Evolutionary conservation across 2,113 vertebrate species (phyloP).

Genomic region (Rhynchomys soricoides): DNA sequence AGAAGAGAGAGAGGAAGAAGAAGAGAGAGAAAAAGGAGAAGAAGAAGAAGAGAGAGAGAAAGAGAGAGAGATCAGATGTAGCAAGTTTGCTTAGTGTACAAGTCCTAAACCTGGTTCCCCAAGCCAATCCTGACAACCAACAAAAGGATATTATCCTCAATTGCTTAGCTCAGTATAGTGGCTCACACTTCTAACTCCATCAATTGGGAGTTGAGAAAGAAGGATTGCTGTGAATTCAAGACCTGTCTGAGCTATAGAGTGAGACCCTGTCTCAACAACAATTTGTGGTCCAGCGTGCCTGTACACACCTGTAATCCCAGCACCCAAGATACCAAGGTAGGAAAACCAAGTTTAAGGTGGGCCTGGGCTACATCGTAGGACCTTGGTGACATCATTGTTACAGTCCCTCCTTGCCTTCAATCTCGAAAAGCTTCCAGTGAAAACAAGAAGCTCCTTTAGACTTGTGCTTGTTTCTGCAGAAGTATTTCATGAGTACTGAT

Average conservation of each 20-base stretch:
- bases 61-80: neutral
- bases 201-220: no score
- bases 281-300: neutral
- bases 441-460: neutral
- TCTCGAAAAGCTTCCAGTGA: neutral
- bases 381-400: neutral
- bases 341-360: neutral
- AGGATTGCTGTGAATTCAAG: neutral
- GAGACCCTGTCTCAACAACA: neutral
- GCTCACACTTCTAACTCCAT: neutral
- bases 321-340: neutral
- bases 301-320: neutral
- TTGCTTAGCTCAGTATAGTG: neutral
- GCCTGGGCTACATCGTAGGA: neutral
- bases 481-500: neutral
- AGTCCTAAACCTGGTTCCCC: neutral
- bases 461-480: neutral
- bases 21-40: no score
- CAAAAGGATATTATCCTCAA: neutral
- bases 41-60: neutral
- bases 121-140: neutral
- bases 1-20: neutral
- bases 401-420: constrained; percentile 3
- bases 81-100: neutral
- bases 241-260: neutral